phyloP scores from a whole-genome alignment of 2,888 invertebrate species.

The Dyspetes luteomarginatus region DNA sequence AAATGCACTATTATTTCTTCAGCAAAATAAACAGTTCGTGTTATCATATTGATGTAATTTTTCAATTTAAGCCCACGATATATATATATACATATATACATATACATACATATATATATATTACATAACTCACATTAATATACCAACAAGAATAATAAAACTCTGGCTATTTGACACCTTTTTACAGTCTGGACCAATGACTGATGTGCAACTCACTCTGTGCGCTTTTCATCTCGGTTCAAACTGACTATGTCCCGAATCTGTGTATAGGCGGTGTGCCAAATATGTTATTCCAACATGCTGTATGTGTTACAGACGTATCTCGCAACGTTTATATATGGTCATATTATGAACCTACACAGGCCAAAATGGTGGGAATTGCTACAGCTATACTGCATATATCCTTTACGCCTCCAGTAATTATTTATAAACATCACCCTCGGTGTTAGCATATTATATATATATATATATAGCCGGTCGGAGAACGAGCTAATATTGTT shows the following conservation, averaged over 20 bases:
- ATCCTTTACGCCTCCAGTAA: slow-evolving; percentile 65
- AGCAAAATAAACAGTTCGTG: too few relatives aligned
- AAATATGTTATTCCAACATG: neutral
- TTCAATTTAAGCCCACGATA: too few relatives aligned
- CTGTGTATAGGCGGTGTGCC: neutral
- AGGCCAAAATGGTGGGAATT: neutral
- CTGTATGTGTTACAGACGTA: neutral
- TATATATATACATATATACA: too few relatives aligned
- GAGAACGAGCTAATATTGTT: slow-evolving; percentile 70
- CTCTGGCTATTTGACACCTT: neutral
- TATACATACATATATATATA: too few relatives aligned
- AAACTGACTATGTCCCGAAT: neutral
- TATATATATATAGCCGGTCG: slow-evolving; percentile 26
- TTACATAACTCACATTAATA: too few relatives aligned
- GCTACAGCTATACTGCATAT: neutral
- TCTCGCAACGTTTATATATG: neutral
- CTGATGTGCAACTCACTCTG: neutral
- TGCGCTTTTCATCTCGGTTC: neutral
- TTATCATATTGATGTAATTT: too few relatives aligned
- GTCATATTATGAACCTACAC: too few relatives aligned
- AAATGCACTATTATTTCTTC: too few relatives aligned
- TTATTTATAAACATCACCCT: slow-evolving; percentile 74
- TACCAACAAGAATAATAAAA: too few relatives aligned
- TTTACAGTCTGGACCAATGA: neutral
- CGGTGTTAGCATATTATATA: slow-evolving; percentile 42